A percentile compares a stretch with the other conserved stretches of the same genome.
Evolutionary conservation across 2,113 vertebrate genomes (phyloP).

Genomic region (sheep (Ovis aries)): ARS-UI_Ramb_v3.0 NC_056060.1:32296001-32296500

Average conservation of each 20-base stretch:
- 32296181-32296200: conserved; percentile 13
- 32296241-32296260: background rate
- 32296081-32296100: conserved; percentile 2
- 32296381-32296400: background rate
- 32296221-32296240: conserved; percentile 26
- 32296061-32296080: background rate
- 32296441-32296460: background rate
- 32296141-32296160: background rate
- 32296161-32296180: conserved; percentile 9
- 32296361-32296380: background rate
- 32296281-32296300: conserved; percentile 2
- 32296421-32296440: background rate
- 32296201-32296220: conserved; percentile 32
- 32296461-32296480: background rate
- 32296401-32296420: background rate
- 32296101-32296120: background rate
- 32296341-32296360: background rate
- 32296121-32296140: conserved; percentile 46
- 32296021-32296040: conserved; percentile 18
- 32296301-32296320: conserved; percentile 1
- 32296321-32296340: background rate
- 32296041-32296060: background rate
- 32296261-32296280: background rate
- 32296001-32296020: conserved; percentile 45
- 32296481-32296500: background rate